Evolutionary conservation across 2,888 invertebrate species (phyloP).

Genomic region (Drosophila lacicola): DNA sequence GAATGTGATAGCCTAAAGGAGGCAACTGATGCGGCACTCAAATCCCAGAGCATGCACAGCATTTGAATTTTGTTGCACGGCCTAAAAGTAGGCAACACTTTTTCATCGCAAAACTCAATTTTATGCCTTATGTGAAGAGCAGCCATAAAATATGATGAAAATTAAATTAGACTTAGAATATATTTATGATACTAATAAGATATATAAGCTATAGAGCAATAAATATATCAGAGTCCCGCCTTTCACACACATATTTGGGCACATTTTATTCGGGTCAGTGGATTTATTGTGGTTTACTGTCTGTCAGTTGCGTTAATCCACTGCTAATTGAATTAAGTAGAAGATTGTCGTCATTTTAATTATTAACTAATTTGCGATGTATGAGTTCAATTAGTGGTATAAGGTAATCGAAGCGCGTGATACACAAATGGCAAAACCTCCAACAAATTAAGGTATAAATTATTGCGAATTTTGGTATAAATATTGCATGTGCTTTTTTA

Average conservation of each 20-base stretch:
- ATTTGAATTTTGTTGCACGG: conserved; percentile 34
- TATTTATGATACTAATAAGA: background rate
- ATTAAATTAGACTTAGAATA: background rate
- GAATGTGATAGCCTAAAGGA: conserved; percentile 52
- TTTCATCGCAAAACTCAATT: background rate
- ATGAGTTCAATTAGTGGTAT: conserved; percentile 47
- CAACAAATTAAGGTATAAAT: background rate
- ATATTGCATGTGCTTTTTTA: conserved; percentile 7
- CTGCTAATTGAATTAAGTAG: conserved; percentile 55
- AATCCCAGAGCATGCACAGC: conserved; percentile 54
- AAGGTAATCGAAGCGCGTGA: conserved; percentile 25
- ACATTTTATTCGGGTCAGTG: conserved; percentile 16
- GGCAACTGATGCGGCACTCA: conserved; percentile 12
- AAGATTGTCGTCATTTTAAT: conserved; percentile 22
- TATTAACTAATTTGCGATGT: conserved; percentile 24
- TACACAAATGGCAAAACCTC: background rate
- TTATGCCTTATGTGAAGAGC: conserved; percentile 12
- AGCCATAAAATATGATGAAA: conserved; percentile 14
- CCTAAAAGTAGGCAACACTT: conserved; percentile 52
- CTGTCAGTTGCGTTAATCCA: conserved; percentile 26
- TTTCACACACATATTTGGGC: conserved; percentile 17
- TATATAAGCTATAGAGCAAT: conserved; percentile 1
- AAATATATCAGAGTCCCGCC: conserved; percentile 4
- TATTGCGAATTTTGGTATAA: conserved; percentile 1
- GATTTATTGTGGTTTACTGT: background rate